These are phyloP conservation scores for Heliconius sara DNA, from an alignment of 2,888 invertebrate species.

Conservation along the genomic window DNA sequence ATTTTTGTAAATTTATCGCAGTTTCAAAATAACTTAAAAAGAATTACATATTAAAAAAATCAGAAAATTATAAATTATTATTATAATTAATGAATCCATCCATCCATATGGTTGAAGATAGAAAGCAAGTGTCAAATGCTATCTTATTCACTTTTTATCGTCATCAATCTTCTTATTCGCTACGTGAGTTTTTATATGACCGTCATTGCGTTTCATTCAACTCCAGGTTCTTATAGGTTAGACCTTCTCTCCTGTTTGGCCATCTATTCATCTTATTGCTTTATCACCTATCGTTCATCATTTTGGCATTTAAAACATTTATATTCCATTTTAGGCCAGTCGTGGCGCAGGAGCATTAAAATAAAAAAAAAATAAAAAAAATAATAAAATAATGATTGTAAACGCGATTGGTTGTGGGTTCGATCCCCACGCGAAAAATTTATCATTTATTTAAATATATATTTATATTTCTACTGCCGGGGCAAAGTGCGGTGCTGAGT, in stretches of 20 bases:
- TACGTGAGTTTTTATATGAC: neutral
- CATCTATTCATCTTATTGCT: slow-evolving; percentile 12
- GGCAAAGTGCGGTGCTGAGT: neutral
- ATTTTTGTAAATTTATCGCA: neutral
- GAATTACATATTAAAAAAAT: too few relatives aligned
- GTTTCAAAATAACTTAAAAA: neutral
- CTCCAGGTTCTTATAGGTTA: neutral
- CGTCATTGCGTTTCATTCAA: neutral
- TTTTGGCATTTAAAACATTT: slow-evolving; percentile 1
- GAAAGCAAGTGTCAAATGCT: neutral
- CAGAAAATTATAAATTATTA: neutral
- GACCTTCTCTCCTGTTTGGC: neutral
- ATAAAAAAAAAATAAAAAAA: too few relatives aligned
- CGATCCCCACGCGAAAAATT: too few relatives aligned
- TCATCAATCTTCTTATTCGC: slow-evolving; percentile 8
- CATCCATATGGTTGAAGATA: neutral
- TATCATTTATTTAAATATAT: too few relatives aligned
- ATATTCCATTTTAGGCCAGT: too few relatives aligned
- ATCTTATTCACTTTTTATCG: slow-evolving; percentile 13
- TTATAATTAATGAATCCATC: neutral
- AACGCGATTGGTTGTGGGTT: too few relatives aligned
- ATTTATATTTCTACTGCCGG: too few relatives aligned
- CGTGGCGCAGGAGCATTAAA: too few relatives aligned
- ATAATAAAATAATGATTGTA: too few relatives aligned
- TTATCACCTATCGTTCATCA: neutral